Base-by-base conservation (phyloP, 2,888 invertebrate species). In the Erannis defoliaria region DNA sequence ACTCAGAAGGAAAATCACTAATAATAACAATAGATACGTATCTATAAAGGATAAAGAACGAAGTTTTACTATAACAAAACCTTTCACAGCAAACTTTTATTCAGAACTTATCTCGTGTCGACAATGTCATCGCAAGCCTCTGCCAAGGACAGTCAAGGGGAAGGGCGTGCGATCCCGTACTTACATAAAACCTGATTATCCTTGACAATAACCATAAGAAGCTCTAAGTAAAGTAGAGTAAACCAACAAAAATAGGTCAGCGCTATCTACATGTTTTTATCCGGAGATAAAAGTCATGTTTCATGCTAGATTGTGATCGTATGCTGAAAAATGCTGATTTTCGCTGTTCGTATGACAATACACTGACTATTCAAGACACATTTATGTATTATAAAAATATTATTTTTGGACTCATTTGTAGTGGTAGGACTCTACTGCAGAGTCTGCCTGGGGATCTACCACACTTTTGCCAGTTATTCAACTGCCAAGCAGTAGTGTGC, bases 161-260 rank as follows among this genome's bases (percentile, higher is more conserved):
- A 77, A 77, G 76, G 75, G 57, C 66, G 51, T 54, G 55, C 49
- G 67, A 56, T 58, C 69, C 61, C 65, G 64, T 66, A 67, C 55
- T 61, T 53, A 71, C 74, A 74, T 75, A 77, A 77, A 77, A 71
- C 51, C 70, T 76, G 73, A 77, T 77, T 73, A 71, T 75, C 63
- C 59, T 55, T 64, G 62, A 62, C 62, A 62, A 62, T 62, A 62
- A 64, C 58, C 63, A 55, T 64, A 64, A 64, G 59, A 62, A 56
- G 56, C 62, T 53, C 42, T 35, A 38, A 62, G 51, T 42, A 45
- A 49, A 60, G 42, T 48, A 26, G 26, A 62, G 61, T 33, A 50
- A 62, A 56, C 50, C 38, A 21, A 18, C 50, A 53, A 33, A 62
- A 53, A 57, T 62, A 48, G 56, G 62, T 62, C 62, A 62, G 31